These are phyloP conservation scores for Epinephelus lanceolatus DNA, from an alignment of 2,113 vertebrate species.

Conservation along the genomic window DNA sequence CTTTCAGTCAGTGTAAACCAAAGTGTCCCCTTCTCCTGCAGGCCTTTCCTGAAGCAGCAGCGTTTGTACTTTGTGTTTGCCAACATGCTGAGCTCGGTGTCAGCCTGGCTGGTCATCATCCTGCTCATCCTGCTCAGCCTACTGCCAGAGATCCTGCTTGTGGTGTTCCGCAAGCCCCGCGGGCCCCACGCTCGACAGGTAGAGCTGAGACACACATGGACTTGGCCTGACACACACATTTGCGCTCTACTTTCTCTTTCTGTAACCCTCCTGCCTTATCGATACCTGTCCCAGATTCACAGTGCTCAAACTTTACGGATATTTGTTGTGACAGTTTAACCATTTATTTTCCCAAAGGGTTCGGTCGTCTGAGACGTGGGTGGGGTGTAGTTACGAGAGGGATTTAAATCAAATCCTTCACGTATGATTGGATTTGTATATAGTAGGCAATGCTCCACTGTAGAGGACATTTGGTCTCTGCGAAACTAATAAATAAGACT, in stretches of 20 bases:
- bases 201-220: slow-evolving; percentile 32
- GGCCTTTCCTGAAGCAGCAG: slow-evolving; percentile 97
- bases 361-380: neutral
- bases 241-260: neutral
- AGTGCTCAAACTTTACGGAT: neutral
- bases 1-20: slow-evolving; percentile 10
- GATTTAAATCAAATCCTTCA: neutral
- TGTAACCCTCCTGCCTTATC: neutral
- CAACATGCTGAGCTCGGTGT: slow-evolving; percentile 94
- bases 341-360: neutral
- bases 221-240: slow-evolving; percentile 1
- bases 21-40: slow-evolving; percentile 70
- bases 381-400: neutral
- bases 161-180: slow-evolving; percentile 79
- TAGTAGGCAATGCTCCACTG: neutral
- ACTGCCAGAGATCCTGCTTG: slow-evolving; percentile 93
- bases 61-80: slow-evolving; percentile 98
- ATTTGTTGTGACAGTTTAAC: neutral
- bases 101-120: slow-evolving; percentile 95
- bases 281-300: neutral
- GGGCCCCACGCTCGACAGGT: slow-evolving; percentile 80
- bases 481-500: neutral
- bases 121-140: slow-evolving; percentile 95
- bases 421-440: neutral
- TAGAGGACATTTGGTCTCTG: neutral